These are phyloP conservation scores for Serranus cabrilla DNA, from an alignment of 2,797 vertebrate genomes.

Conservation along the genomic window DNA sequence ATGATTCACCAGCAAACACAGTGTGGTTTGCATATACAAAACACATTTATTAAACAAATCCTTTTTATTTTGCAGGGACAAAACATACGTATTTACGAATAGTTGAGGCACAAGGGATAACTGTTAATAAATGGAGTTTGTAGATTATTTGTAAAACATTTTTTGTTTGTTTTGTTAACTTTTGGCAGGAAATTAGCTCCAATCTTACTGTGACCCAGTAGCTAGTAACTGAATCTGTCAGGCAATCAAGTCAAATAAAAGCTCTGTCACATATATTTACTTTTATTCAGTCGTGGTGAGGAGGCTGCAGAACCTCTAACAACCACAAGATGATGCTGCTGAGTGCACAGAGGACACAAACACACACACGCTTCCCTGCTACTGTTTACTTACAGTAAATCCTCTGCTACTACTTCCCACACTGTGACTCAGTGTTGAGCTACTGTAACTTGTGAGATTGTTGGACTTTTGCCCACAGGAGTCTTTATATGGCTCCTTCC, in stretches of 20 bases:
- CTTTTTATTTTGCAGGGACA: too few species aligned
- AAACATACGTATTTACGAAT: too few species aligned
- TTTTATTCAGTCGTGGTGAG: background rate
- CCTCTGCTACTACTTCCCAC: background rate
- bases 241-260: background rate
- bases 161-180: too few species aligned
- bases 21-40: too few species aligned
- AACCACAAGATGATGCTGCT: conserved; percentile 14
- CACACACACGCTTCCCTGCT: background rate
- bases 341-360: background rate
- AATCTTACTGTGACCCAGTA: background rate
- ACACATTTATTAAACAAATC: too few species aligned
- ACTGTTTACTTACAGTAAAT: conserved; percentile 6
- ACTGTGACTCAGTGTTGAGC: conserved; percentile 2
- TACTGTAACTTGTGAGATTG: background rate
- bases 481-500: background rate
- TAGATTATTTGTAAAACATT: too few species aligned
- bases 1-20: too few species aligned
- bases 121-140: too few species aligned
- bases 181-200: too few species aligned
- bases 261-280: too few species aligned
- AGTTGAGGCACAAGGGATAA: too few species aligned
- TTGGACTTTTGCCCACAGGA: background rate
- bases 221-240: too few species aligned
- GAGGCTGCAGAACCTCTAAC: background rate